Evolutionary conservation across 2,797 vertebrate species (phyloP).

Genomic region (Onychomys leucogaster): DNA sequence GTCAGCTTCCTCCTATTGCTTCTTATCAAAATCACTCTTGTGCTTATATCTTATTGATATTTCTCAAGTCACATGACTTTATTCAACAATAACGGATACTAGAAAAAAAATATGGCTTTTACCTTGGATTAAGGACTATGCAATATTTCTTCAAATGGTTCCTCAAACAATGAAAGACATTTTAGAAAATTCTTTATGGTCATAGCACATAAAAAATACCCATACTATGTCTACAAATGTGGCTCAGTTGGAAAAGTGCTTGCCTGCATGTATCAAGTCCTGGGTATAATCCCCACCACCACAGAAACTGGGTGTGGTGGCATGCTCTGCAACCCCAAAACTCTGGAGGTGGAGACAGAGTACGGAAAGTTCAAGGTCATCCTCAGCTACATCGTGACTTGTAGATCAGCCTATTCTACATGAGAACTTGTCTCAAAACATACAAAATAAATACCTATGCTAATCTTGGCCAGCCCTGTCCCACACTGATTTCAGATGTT

Average conservation of each 20-base stretch:
- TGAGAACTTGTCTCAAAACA: background rate
- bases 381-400: background rate
- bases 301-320: background rate
- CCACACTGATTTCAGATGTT: background rate
- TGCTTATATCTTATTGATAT: background rate
- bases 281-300: background rate
- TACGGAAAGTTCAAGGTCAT: background rate
- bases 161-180: background rate
- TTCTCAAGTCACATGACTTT: background rate
- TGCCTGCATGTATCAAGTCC: background rate
- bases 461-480: background rate
- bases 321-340: background rate
- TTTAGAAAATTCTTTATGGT: background rate
- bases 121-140: background rate
- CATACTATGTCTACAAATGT: background rate
- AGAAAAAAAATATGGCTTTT: background rate
- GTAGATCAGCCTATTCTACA: background rate
- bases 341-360: background rate
- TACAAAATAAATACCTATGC: background rate
- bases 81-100: background rate
- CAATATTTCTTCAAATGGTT: background rate
- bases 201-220: background rate
- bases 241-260: background rate
- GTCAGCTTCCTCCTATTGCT: background rate
- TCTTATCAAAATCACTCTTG: background rate